phyloP scores from a whole-genome alignment of 1,140 invertebrate genomes.

The Diorhabda sublineata region DNA sequence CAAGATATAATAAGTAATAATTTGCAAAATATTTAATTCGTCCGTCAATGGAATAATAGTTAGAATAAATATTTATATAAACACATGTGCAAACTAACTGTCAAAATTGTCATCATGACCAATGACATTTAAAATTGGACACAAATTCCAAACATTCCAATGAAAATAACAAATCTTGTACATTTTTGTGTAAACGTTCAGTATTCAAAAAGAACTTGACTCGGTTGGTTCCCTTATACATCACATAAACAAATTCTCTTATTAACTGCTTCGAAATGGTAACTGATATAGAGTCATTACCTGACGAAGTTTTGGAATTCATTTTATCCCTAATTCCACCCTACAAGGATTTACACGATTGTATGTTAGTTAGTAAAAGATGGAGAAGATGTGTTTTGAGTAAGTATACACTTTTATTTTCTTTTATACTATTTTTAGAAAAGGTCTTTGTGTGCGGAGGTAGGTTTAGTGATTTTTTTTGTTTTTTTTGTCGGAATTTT shows the following conservation, averaged over 20 bases:
- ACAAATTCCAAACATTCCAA: constrained; percentile 1
- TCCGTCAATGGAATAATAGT: too few species aligned
- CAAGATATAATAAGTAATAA: too few species aligned
- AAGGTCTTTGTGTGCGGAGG: constrained; percentile 4
- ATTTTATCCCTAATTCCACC: constrained; percentile 85
- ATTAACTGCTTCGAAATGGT: neutral
- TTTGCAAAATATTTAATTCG: too few species aligned
- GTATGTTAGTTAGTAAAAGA: constrained; percentile 77
- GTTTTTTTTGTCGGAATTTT: neutral
- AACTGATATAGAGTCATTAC: constrained; percentile 52
- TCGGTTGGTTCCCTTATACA: neutral
- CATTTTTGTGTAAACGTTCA: constrained; percentile 1
- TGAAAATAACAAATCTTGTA: constrained; percentile 1
- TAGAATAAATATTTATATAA: too few species aligned
- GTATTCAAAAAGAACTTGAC: neutral
- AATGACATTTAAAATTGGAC: neutral
- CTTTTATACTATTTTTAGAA: constrained; percentile 19
- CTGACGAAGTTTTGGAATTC: constrained; percentile 90
- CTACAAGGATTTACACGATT: constrained; percentile 83
- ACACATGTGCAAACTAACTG: too few species aligned
- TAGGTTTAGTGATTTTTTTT: neutral
- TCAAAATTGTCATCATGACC: neutral
- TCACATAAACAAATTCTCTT: neutral
- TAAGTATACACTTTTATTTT: constrained; percentile 51
- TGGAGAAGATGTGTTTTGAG: constrained; percentile 79